Evolutionary conservation across 2,888 invertebrate species (phyloP).

Genomic region (Chrysomela aeneicollis): DNA sequence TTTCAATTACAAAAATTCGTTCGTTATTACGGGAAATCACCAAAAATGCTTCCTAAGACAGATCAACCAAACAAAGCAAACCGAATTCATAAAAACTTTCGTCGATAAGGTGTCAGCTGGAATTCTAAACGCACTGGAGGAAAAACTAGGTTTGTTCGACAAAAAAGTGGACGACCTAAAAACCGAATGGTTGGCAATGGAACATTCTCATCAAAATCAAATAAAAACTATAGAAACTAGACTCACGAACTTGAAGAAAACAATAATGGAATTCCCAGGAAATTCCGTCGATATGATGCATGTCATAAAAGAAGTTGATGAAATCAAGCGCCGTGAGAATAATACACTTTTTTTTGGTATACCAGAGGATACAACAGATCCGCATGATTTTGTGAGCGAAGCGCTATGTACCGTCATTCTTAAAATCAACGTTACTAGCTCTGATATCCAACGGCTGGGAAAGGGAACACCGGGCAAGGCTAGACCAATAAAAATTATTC

Average conservation of each 20-base stretch:
- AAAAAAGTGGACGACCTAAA: constrained; percentile 5
- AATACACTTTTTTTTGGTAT: no score
- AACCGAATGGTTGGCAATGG: constrained; percentile 1
- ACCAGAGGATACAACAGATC: no score
- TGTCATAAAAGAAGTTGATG: no score
- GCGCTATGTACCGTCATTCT: no score
- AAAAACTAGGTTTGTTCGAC: not conserved
- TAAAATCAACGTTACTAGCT: not conserved
- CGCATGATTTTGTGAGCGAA: no score
- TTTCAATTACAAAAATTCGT: no score
- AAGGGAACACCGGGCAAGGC: not conserved
- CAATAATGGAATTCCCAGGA: no score
- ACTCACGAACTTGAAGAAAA: no score
- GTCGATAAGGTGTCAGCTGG: not conserved
- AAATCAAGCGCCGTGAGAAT: no score
- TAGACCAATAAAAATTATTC: not conserved
- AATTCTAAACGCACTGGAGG: not conserved
- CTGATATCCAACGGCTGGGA: not conserved
- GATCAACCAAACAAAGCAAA: not conserved
- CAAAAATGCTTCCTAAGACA: not conserved
- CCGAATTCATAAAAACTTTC: constrained; percentile 5
- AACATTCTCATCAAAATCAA: not conserved
- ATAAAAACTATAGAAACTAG: constrained; percentile 1
- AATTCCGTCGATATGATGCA: no score
- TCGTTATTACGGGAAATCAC: not conserved